Base-by-base conservation (phyloP, 30 jellyfish, hydroid and myxozoan genomes). In the Aurelia sp. region DNA sequence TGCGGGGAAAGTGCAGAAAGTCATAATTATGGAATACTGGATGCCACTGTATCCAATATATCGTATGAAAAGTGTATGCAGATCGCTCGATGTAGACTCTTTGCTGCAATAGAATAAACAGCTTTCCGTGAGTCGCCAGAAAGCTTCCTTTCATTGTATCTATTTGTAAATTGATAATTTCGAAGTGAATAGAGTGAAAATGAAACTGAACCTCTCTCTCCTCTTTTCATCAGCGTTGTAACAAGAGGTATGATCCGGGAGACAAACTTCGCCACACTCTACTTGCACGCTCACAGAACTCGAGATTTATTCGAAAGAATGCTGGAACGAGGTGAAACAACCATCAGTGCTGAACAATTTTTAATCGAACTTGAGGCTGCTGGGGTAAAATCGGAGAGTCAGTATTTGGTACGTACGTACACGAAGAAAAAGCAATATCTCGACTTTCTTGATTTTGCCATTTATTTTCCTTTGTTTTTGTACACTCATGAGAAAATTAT, bases 311-410 rank as follows among this genome's bases (percentile, higher is more conserved):
- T 66, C 30, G 91, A 81, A 50, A 62, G 62, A 15, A 65, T 81
- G 79, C 71, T 81, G 51, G 91, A 81, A 21, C 47, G 62, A 33
- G 73, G 62, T 18, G 91, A 81, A 30, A 81, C 67, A 11, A 66
- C 91, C 4, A 68, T 81, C 31, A 66, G 84, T 47, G 59, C 71
- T 37, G 91, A 81, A 30, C 91, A 81, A 18, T 81, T 81, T 48
- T 23, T 81, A 22, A 81, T 81, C 62, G 91, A 81, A 81, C 84
- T 81, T 23, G 91, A 81, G 68, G 91, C 91, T 27, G 91, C 74
- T 12, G 91, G 91, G 11, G 84, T 81, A 11, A 53, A 23, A 22
- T 58, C 78, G 1, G 84, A 81, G 19, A 55, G 71, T 10, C 84
- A 73, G 71, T 22, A 67, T 3, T 61, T 81, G 44, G 77, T 81